Conservation (phyloP, 2,888 invertebrate genomes). For the Andrena minutula region DNA sequence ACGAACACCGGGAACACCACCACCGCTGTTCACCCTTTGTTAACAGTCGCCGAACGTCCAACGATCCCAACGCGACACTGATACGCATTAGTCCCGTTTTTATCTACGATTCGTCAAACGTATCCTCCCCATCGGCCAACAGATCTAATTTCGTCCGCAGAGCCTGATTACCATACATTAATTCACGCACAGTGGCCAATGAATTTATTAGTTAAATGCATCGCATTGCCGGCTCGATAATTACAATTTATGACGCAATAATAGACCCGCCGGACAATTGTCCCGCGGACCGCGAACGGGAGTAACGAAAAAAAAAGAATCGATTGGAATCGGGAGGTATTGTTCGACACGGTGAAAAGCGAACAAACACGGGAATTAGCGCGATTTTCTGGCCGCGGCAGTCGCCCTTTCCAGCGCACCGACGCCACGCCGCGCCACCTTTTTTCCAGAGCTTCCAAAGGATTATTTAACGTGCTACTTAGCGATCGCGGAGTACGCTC, state of each 20-base stretch:
- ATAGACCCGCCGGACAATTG: slow-evolving; percentile 59
- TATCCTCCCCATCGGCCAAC: slow-evolving; percentile 41
- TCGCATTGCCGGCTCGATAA: slow-evolving; percentile 64
- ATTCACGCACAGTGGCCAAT: slow-evolving; percentile 67
- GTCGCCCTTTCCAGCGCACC: background rate
- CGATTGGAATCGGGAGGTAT: background rate
- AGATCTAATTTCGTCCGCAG: slow-evolving; percentile 66
- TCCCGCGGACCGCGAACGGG: slow-evolving; percentile 35
- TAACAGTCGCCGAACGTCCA: background rate
- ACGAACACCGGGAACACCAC: background rate
- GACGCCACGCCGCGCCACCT: background rate
- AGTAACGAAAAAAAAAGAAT: slow-evolving; percentile 15
- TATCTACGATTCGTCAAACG: slow-evolving; percentile 58
- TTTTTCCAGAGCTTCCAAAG: slow-evolving; percentile 34
- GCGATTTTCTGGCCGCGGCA: background rate
- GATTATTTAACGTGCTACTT: slow-evolving; percentile 51
- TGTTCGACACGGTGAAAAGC: background rate
- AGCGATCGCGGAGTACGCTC: slow-evolving; percentile 34
- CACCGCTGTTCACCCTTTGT: background rate
- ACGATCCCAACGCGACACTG: slow-evolving; percentile 39
- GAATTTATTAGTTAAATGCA: slow-evolving; percentile 74
- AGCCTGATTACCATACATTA: slow-evolving; percentile 73
- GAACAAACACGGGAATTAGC: background rate
- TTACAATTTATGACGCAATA: slow-evolving; percentile 72
- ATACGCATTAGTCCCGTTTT: slow-evolving; percentile 40